Evolutionary conservation across 2,797 vertebrate genomes (phyloP).

Genomic region (Ataeniobius toweri): DNA sequence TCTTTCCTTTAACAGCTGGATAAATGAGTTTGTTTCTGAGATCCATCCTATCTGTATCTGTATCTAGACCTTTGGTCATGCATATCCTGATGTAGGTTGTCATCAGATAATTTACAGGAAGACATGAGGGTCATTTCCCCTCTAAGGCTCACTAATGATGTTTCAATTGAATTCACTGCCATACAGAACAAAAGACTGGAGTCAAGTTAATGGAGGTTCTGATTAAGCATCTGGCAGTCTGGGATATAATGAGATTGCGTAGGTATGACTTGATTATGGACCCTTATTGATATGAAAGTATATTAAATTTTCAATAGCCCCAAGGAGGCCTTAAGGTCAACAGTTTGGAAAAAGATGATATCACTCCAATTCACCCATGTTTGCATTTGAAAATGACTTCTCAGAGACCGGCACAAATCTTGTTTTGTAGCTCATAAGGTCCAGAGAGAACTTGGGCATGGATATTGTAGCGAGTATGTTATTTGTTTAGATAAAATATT

Average conservation of each 20-base stretch:
- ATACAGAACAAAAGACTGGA: constrained; percentile 63
- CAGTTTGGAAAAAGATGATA: constrained; percentile 36
- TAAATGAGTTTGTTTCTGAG: constrained; percentile 30
- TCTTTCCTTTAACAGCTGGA: constrained; percentile 9
- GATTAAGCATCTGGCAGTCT: constrained; percentile 69
- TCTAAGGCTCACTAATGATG: constrained; percentile 66
- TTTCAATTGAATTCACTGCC: constrained; percentile 69
- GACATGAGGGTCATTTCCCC: constrained; percentile 48
- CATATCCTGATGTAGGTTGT: constrained; percentile 32
- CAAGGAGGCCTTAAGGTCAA: constrained; percentile 36
- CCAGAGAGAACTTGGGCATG: constrained; percentile 1
- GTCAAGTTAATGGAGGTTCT: constrained; percentile 66
- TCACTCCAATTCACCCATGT: not conserved
- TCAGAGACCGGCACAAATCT: constrained; percentile 10
- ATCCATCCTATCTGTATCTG: constrained; percentile 18
- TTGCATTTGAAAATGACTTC: constrained; percentile 8
- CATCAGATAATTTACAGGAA: constrained; percentile 54
- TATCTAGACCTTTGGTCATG: constrained; percentile 35
- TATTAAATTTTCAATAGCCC: constrained; percentile 65
- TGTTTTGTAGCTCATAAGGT: constrained; percentile 27
- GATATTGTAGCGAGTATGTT: not conserved
- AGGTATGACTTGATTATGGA: constrained; percentile 70
- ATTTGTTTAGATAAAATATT: too few species aligned
- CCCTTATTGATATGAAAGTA: constrained; percentile 64
- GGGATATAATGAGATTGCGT: constrained; percentile 60